Percentiles rank a stretch among this genome's conserved stretches.
Evolutionary conservation across 1,140 invertebrate species (phyloP).

Genomic region (Nebria ingens): DNA sequence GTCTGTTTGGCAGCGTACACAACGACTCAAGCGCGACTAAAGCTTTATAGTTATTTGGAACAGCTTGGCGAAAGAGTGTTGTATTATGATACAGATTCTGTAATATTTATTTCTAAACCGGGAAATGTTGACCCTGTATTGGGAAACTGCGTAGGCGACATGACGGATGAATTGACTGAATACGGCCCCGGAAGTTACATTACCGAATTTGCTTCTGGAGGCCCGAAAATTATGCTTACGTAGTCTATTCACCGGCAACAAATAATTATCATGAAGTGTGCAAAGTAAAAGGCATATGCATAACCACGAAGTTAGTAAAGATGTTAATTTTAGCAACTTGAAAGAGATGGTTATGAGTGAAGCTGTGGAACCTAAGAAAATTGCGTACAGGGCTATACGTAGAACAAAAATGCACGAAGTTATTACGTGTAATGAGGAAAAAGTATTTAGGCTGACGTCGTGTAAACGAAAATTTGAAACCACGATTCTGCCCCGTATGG

Average conservation of each 20-base stretch:
- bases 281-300: background rate
- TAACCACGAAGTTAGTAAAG: background rate
- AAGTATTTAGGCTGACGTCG: background rate
- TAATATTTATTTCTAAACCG: conserved; percentile 23
- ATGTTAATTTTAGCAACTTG: background rate
- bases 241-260: background rate
- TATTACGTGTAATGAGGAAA: background rate
- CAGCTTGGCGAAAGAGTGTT: conserved; percentile 25
- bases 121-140: conserved; percentile 15
- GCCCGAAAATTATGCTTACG: conserved; percentile 17
- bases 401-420: background rate
- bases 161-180: conserved; percentile 24
- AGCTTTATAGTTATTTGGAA: conserved; percentile 32
- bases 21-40: conserved; percentile 32
- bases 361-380: background rate
- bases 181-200: conserved; percentile 15
- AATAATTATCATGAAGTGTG: background rate
- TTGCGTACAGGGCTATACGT: background rate
- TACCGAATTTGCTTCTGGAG: conserved; percentile 19
- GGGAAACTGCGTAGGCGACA: conserved; percentile 27
- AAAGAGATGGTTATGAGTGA: background rate
- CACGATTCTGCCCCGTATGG: background rate
- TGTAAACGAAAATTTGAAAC: background rate
- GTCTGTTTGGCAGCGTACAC: conserved; percentile 31
- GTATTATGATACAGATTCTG: conserved; percentile 36